These are phyloP conservation scores for Dolomedes plantarius DNA, from an alignment of 2,888 invertebrate species.

Conservation along the genomic window DNA sequence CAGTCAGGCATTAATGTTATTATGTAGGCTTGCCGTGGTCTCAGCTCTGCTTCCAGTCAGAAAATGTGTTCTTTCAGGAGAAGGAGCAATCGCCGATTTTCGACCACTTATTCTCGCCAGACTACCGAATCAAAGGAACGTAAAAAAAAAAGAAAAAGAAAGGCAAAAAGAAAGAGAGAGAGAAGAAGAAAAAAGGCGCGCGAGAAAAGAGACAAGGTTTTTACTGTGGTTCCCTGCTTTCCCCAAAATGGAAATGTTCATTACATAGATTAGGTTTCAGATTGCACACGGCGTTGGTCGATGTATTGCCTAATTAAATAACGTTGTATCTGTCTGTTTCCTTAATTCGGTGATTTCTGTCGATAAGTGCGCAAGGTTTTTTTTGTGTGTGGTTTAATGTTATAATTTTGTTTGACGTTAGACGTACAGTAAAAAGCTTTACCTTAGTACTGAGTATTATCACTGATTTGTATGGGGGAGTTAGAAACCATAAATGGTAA, in stretches of 20 bases:
- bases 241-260: not conserved
- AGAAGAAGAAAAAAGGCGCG: not conserved
- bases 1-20: conserved; percentile 59
- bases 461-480: too few species aligned
- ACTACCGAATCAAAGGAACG: not conserved
- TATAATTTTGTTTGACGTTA: too few species aligned
- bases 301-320: not conserved
- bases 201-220: not conserved
- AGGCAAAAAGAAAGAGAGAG: not conserved
- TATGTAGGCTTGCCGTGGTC: conserved; percentile 42
- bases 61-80: conserved; percentile 14
- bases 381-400: too few species aligned
- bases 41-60: conserved; percentile 28
- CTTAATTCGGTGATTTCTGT: too few species aligned
- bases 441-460: too few species aligned
- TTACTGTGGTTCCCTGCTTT: not conserved
- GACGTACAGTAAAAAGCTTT: too few species aligned
- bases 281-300: not conserved
- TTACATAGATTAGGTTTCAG: not conserved
- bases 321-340: not conserved
- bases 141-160: not conserved
- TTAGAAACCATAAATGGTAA: too few species aligned
- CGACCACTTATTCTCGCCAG: conserved; percentile 40
- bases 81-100: conserved; percentile 33
- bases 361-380: too few species aligned